These are phyloP conservation scores for Mustela nigripes DNA, from an alignment of 2,113 vertebrate species.

Conservation along the genomic window DNA sequence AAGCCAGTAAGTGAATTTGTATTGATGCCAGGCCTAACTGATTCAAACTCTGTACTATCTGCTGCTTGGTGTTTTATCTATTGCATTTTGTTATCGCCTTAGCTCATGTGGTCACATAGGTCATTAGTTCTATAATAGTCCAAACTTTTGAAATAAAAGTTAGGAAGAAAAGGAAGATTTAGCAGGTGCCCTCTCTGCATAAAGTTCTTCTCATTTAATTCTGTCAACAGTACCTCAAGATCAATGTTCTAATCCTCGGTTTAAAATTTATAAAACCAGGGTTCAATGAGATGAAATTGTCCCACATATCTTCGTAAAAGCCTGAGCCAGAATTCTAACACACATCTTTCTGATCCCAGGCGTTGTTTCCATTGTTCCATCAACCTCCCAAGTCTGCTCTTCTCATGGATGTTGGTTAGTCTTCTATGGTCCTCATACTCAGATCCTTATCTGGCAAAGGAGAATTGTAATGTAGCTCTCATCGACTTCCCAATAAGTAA, in stretches of 20 bases:
- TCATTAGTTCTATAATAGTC: conserved; percentile 29
- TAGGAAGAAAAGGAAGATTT: conserved; percentile 30
- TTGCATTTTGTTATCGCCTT: conserved; percentile 23
- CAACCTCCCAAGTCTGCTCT: not conserved
- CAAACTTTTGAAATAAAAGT: conserved; percentile 19
- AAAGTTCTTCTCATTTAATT: conserved; percentile 29
- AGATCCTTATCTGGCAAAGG: not conserved
- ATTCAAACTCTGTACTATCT: conserved; percentile 16
- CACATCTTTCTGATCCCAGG: not conserved
- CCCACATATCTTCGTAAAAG: not conserved
- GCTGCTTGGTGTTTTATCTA: conserved; percentile 42
- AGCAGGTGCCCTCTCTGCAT: not conserved
- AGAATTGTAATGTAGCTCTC: conserved; percentile 2
- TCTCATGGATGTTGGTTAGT: not conserved
- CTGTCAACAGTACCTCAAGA: not conserved
- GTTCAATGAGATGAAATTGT: conserved; percentile 1
- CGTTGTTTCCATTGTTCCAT: not conserved
- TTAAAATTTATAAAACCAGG: conserved; percentile 16
- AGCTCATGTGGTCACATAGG: not conserved
- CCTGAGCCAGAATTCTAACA: not conserved
- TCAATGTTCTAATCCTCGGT: not conserved
- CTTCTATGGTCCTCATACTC: not conserved
- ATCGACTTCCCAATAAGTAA: conserved; percentile 10
- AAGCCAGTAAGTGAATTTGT: conserved; percentile 49
- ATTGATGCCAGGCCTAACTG: not conserved